A percentile compares a stretch with the other conserved stretches of the same genome.
Evolutionary conservation across 1,140 invertebrate species (phyloP).

Genomic region (Phenacoccus solenopsis): DNA sequence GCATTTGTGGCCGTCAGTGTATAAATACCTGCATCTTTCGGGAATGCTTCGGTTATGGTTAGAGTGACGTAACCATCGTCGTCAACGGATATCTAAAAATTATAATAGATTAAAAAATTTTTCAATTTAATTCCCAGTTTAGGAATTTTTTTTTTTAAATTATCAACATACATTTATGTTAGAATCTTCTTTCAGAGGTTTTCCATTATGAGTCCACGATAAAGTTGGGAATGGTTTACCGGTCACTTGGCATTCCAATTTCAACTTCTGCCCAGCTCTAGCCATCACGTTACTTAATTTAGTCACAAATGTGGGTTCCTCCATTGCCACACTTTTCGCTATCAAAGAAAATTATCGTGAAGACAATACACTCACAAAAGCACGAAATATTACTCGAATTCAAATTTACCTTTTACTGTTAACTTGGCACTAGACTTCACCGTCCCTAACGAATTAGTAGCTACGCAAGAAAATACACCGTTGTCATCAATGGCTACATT

Average conservation of each 20-base stretch:
- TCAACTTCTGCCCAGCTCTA: slow-evolving; percentile 48
- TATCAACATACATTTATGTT: slow-evolving; percentile 37
- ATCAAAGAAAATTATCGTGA: background rate
- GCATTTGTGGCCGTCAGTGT: slow-evolving; percentile 47
- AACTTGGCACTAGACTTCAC: slow-evolving; percentile 44
- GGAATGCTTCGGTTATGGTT: slow-evolving; percentile 50
- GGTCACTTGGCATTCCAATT: slow-evolving; percentile 50
- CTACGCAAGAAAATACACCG: slow-evolving; percentile 51
- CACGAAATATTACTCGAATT: no score
- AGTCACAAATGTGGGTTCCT: slow-evolving; percentile 41
- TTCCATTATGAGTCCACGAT: slow-evolving; percentile 54
- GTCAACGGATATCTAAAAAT: slow-evolving; percentile 30
- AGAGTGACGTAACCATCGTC: slow-evolving; percentile 48
- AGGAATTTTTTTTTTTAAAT: no score
- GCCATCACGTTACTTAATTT: slow-evolving; percentile 48
- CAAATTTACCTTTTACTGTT: slow-evolving; percentile 37
- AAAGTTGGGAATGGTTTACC: slow-evolving; percentile 43
- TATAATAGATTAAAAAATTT: background rate
- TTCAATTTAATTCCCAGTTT: background rate
- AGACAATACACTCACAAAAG: no score
- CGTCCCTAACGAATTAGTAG: slow-evolving; percentile 51
- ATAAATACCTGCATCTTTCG: slow-evolving; percentile 57
- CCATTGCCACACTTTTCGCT: slow-evolving; percentile 36
- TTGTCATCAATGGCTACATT: slow-evolving; percentile 44
- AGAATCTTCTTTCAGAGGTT: slow-evolving; percentile 39